phyloP scores from a whole-genome alignment of 1,140 invertebrate species.

The Triops cancriformis region DNA sequence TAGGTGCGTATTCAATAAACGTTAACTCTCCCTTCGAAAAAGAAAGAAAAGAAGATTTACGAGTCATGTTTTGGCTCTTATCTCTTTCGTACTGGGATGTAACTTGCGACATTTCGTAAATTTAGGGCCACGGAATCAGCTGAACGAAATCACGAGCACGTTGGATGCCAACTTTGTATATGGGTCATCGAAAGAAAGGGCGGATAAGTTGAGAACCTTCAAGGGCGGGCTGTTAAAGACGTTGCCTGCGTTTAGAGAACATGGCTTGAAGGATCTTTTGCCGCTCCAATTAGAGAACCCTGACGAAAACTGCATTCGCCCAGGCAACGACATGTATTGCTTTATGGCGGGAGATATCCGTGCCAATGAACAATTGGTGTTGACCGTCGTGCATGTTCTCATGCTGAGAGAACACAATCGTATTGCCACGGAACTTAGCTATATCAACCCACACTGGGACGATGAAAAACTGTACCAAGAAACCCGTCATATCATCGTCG shows the following conservation, averaged over 20 bases:
- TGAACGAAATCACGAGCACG: conserved; percentile 44
- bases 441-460: conserved; percentile 48
- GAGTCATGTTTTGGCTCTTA: background rate
- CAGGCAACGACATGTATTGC: conserved; percentile 43
- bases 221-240: conserved; percentile 43
- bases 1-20: conserved; percentile 39
- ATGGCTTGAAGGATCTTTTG: conserved; percentile 45
- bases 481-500: conserved; percentile 45
- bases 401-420: conserved; percentile 46
- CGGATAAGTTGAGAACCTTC: conserved; percentile 42
- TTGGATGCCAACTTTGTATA: conserved; percentile 49
- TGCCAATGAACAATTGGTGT: conserved; percentile 49
- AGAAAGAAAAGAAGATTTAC: background rate
- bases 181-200: conserved; percentile 41
- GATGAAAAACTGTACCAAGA: conserved; percentile 50
- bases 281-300: conserved; percentile 45
- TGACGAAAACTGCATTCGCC: conserved; percentile 46
- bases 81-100: background rate
- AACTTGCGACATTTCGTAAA: background rate
- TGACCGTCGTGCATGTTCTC: conserved; percentile 42
- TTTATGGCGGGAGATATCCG: conserved; percentile 49
- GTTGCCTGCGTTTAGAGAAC: conserved; percentile 39
- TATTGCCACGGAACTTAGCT: conserved; percentile 40
- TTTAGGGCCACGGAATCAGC: conserved; percentile 43
- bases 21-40: background rate